Evolutionary conservation across 2,888 invertebrate species (phyloP), one percentile per base, ranked within the genome.

Genomic region (Acholoe squamosa): DNA sequence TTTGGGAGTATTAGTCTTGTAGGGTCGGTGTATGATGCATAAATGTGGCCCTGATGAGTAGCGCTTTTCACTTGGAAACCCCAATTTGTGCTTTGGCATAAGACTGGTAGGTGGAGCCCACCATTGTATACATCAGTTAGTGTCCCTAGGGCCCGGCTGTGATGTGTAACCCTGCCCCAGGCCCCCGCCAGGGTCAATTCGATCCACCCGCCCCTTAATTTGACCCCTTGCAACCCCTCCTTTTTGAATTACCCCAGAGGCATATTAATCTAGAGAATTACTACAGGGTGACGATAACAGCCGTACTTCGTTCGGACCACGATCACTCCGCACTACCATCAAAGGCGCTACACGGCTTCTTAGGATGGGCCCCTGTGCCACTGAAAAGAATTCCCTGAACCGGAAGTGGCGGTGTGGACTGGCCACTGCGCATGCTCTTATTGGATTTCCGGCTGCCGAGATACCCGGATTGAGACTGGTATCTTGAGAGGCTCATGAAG

Each of bases 231-330:
- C 71, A 3, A 28, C 71, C 71, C 71, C 71, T 71, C 25, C 14
- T 25, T 28, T 28, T 28, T 28, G 25, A 71, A 71, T 71, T 71
- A 71, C 71, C 71, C 71, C 28, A n/a, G 71, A 71, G 71, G n/a
- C 71, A 71, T 71, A 71, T 71, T 71, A n/a, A 71, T 71, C 71
- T 71, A 28, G 71, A 71, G 71, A 71, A 71, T 71, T 71, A 71
- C 71, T 28, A 28, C 28, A 25, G 28, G 71, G 71, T 28, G 31
- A 25, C 71, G 28, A 71, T 71, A 71, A 71, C 25, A 25, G 71
- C 71, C 71, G 71, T 28, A 71, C 71, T 71, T 71, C 71, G 12
- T 71, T 71, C 25, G 25, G 71, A 3, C 71, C 71, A 28, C 3
- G 71, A 71, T 71, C 28, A 71, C 71, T 71, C 71, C 71, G 71